phyloP scores from a whole-genome alignment of 2,888 invertebrate species.

The Hydrotaea diabolus region DNA sequence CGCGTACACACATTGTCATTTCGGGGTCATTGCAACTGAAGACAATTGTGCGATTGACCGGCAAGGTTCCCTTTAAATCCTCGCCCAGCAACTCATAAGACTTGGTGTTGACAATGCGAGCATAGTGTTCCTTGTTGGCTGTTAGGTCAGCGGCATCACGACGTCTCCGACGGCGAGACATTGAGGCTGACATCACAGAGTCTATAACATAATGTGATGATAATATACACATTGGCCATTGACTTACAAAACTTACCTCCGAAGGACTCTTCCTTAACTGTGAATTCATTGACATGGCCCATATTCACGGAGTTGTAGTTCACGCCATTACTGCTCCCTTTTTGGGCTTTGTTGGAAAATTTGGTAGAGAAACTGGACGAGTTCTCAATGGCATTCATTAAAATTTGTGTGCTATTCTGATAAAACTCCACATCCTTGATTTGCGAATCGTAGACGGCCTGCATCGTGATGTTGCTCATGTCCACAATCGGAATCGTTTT shows the following conservation, averaged over 20 bases:
- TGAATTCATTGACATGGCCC: constrained; percentile 70
- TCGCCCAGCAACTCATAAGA: constrained; percentile 76
- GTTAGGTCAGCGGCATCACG: constrained; percentile 73
- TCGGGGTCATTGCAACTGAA: constrained; percentile 79
- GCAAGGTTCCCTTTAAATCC: constrained; percentile 76
- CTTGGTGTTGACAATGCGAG: constrained; percentile 75
- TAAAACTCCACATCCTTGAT: constrained; percentile 75
- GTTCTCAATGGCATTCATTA: constrained; percentile 76
- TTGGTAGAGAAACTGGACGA: constrained; percentile 64
- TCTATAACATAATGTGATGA: constrained; percentile 56
- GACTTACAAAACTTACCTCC: constrained; percentile 41
- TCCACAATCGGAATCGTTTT: constrained; percentile 76
- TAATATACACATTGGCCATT: not conserved
- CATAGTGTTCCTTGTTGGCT: constrained; percentile 76
- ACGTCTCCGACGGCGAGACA: constrained; percentile 70
- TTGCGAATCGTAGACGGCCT: constrained; percentile 77
- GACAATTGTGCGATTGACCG: constrained; percentile 80
- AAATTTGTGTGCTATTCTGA: constrained; percentile 76
- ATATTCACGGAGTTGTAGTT: constrained; percentile 71
- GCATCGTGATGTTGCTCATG: constrained; percentile 77
- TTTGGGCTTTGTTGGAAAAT: constrained; percentile 45
- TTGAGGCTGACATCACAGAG: constrained; percentile 71
- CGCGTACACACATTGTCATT: constrained; percentile 77
- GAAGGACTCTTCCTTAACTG: constrained; percentile 30
- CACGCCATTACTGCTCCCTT: constrained; percentile 61